Base-by-base conservation (phyloP, 2,888 invertebrate genomes). In the Epirrita christyi region DNA sequence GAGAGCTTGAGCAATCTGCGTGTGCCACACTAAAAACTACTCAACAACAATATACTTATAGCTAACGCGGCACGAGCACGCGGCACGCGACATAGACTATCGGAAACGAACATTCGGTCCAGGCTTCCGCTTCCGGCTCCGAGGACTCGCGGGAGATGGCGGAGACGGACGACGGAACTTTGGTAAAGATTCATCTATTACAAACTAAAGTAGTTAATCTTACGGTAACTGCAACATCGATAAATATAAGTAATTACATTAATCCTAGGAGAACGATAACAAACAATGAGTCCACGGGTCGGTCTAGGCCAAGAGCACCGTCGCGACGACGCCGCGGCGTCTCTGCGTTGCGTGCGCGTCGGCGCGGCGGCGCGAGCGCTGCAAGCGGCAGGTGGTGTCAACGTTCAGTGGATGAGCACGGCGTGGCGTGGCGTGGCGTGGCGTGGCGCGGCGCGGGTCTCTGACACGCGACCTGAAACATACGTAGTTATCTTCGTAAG, bases 171-270 rank as follows among this genome's bases (percentile, higher is more conserved):
- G 77, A 78, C 82, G 81, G 83, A 81, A 83, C 88, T 90, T 89
- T 88, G 89, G 88, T 88, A 85, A 86, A 84, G 79, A 84, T 86
- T 88, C 78, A 83, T 82, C 86, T 91, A 88, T 83, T 81, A 59
- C 51, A 84, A 79, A 85, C 88, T 88, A 88, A 81, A 21, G 73
- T 81, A 81, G 76, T 83, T 86, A 86, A 86, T 85, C 83, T 87
- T 89, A 89, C 84, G 90, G 90, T 90, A 89, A 91, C 90, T 89
- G 89, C 81, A 73, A 74, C 79, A 83, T 80, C 75, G 75, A 83
- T 83, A 81, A 86, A 56, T 57, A 50, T 34, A 53, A 54, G 43
- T 41, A 54, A 43, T 47, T 75, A 75, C 84, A 86, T 46, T 54
- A 49, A 54, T 7, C 34, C 50, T 55, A 59, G 47, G 46, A 56